A percentile compares a stretch with the other conserved stretches of the same genome.
These are phyloP conservation scores for Terebella lapidaria DNA, from an alignment of 2,888 invertebrate genomes.

Conservation along the genomic window DNA sequence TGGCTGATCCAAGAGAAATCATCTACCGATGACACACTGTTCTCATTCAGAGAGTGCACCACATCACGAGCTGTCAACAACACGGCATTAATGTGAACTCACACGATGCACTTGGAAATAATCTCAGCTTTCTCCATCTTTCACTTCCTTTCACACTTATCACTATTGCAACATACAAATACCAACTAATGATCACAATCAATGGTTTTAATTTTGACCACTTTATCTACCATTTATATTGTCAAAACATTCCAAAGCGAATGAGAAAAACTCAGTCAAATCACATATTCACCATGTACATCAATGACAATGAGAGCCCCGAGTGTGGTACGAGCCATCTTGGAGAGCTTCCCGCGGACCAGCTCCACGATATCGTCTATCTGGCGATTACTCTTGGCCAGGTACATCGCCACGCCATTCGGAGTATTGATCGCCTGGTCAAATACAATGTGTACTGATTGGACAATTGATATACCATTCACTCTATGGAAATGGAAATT, in stretches of 20 bases:
- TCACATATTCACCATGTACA: slow-evolving; percentile 50
- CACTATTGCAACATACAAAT: too few relatives aligned
- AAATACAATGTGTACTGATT: too few relatives aligned
- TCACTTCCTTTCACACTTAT: too few relatives aligned
- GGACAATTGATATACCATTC: neutral
- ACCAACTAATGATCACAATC: too few relatives aligned
- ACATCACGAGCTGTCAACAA: slow-evolving; percentile 46
- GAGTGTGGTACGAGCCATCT: slow-evolving; percentile 51
- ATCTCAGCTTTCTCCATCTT: too few relatives aligned
- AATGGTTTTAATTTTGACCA: too few relatives aligned
- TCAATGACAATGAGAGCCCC: slow-evolving; percentile 53
- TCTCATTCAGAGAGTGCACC: slow-evolving; percentile 36
- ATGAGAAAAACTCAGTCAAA: too few relatives aligned
- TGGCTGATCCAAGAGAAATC: slow-evolving; percentile 54
- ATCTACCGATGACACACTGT: slow-evolving; percentile 31
- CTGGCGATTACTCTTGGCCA: slow-evolving; percentile 45
- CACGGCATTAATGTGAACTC: neutral
- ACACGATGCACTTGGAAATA: too few relatives aligned
- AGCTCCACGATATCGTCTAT: slow-evolving; percentile 49
- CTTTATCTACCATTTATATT: too few relatives aligned
- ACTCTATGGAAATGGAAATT: neutral
- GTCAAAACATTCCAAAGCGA: too few relatives aligned
- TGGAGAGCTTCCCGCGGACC: slow-evolving; percentile 48
- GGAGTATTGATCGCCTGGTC: slow-evolving; percentile 6
- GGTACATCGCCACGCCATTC: slow-evolving; percentile 33